Percentiles rank a stretch among this genome's conserved stretches.
Conservation (phyloP, 1,140 invertebrate genomes). For the Cydia splendana region DNA sequence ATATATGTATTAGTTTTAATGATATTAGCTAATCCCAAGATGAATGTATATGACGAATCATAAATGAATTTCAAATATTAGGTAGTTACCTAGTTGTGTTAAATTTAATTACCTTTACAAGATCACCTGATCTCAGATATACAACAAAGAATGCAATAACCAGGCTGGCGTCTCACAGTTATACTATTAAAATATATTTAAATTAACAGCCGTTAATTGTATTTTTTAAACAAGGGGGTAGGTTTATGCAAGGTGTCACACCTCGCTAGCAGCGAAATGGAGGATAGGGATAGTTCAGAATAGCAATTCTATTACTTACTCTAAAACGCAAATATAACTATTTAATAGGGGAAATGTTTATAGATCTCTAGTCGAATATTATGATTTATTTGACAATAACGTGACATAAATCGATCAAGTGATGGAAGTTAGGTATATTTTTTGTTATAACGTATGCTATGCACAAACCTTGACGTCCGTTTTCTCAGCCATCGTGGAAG, state of each 20-base stretch:
- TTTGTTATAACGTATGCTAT: constrained; percentile 33
- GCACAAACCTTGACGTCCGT: constrained; percentile 60
- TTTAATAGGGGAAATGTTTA: not conserved
- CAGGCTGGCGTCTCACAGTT: not conserved
- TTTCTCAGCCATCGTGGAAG: constrained; percentile 59
- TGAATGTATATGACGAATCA: not conserved
- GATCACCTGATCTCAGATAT: not conserved
- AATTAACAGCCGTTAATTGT: not conserved
- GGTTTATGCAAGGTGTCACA: not conserved
- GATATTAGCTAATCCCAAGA: not conserved
- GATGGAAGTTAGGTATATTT: constrained; percentile 58
- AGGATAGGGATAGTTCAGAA: not conserved
- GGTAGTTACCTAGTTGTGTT: not conserved
- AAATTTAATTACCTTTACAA: not conserved
- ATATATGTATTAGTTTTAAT: no score
- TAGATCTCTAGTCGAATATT: not conserved
- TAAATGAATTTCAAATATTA: not conserved
- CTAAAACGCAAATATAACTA: not conserved
- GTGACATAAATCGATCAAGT: constrained; percentile 54
- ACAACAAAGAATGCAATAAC: not conserved
- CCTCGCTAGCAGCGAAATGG: constrained; percentile 21
- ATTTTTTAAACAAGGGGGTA: not conserved
- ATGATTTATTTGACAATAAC: not conserved
- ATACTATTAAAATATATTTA: not conserved
- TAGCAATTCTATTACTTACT: not conserved